Evolutionary conservation across 2,797 vertebrate genomes (phyloP), one percentile per base, ranked within the genome.

Genomic region (Hydrocynus forskahlii): DNA sequence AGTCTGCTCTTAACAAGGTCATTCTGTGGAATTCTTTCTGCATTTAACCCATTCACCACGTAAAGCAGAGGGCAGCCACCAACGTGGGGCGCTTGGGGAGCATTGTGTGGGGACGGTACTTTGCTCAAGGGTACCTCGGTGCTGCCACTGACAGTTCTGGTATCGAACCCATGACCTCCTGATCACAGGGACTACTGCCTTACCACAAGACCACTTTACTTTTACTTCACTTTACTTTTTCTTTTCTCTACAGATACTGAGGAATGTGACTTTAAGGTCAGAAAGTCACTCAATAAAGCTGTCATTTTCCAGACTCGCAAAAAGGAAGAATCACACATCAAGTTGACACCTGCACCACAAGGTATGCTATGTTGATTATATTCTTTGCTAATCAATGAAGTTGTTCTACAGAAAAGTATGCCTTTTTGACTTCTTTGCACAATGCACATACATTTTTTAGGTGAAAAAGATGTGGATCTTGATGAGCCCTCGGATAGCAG

Each of bases 301-400:
- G 93, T 97, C 72, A 83, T 95, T n/a, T 97, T 97, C 78, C 93
- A 94, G 83, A 87, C 90, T 45, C 92, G 87, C 40, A 96, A 88
- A 86, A 96, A 93, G 75, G 88, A 93, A 59, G 73, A 25, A 13
- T 81, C 70, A 0, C 72, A 83, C 29, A 80, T 85, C 60, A 86
- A 85, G 60, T 83, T 72, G 19, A 68, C n/a, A 38, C 8, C 57
- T 54, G 82, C 62, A 19, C 81, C 73, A 85, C 82, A 73, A 87
- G 91, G 93, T 94, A 75, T 2, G 76, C 75, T 14, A 70, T 21
- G 6, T 74, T 76, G 16, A 72, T 1, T 23, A 2, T 57, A 14
- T 14, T 70, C 14, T 8, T 13, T 12, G 23, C 9, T 21, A 3
- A 10, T 75, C 48, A 72, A 21, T 17, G 10, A 25, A 64, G 6